phyloP scores from a whole-genome alignment of 2,888 invertebrate species.

The Acrobasis suavella region DNA sequence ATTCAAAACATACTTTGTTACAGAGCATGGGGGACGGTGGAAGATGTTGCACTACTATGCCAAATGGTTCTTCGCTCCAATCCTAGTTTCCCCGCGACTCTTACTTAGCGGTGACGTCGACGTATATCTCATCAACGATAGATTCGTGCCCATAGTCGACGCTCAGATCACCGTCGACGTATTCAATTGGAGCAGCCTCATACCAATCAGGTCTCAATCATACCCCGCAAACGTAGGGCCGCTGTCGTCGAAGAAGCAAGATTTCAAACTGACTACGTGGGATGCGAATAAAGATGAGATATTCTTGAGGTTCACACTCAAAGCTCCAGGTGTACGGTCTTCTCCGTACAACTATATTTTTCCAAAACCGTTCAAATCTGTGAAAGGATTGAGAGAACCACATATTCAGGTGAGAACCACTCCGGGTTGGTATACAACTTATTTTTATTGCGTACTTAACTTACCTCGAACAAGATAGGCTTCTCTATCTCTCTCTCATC shows the following conservation, averaged over 20 bases:
- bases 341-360: conserved; percentile 87
- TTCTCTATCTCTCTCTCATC: too few relatives aligned
- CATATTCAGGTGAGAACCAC: conserved; percentile 75
- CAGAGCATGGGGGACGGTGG: conserved; percentile 90
- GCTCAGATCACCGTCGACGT: conserved; percentile 80
- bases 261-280: conserved; percentile 49
- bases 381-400: conserved; percentile 77
- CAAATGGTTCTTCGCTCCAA: conserved; percentile 90
- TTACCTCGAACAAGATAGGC: too few relatives aligned
- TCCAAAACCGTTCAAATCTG: conserved; percentile 81
- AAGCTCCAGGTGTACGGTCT: conserved; percentile 60
- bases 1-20: conserved; percentile 29
- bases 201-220: conserved; percentile 54
- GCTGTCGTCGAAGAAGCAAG: conserved; percentile 54
- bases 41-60: conserved; percentile 96
- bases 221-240: conserved; percentile 48
- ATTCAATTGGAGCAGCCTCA: conserved; percentile 81
- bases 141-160: conserved; percentile 64
- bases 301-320: conserved; percentile 77
- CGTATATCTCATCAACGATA: conserved; percentile 86
- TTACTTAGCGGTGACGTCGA: conserved; percentile 75
- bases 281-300: conserved; percentile 49
- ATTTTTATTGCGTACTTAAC: too few relatives aligned
- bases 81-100: conserved; percentile 85
- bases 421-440: too few relatives aligned